Base-by-base conservation (phyloP, 2,797 vertebrate genomes). In the Brachyrhaphis roseni region DNA sequence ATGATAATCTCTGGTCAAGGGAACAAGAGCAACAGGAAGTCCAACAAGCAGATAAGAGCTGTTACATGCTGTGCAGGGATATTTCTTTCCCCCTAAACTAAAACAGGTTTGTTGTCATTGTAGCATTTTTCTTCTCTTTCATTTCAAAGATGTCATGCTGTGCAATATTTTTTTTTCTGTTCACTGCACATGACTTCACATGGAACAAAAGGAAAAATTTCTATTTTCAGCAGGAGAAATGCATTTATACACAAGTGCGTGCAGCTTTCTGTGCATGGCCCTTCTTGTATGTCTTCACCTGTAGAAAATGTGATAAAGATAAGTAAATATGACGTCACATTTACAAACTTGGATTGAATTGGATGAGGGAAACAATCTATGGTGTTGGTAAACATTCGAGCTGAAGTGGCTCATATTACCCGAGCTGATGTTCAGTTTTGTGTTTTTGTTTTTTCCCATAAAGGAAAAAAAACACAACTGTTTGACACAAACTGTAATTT, bases 11-110 rank as follows among this genome's bases (percentile, higher is more conserved):
- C 43, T 51, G 72, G 72, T 18, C 34, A 64, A n/a, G 34, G 18
- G n/a, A 43, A 75, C 46, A 76, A 64, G 36, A 74, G 41, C 39
- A 82, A 72, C 46, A 76, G 36, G 74, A 72, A 64, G 77, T 72
- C 28, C 16, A 72, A 45, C 20, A 0, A 73, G 59, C 28, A 66
- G 46, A 75, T 28, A 31, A 55, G 2, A 75, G 49, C 39, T 26
- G 66, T 57, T 41, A 57, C 75, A 49, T 41, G 26, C 74, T 49
- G 53, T 49, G 34, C 8, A 46, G 53, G 16, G 13, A 39, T 20
- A 31, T 31, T 76, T 59, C 28, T 7, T 66, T 36, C 49, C 15
- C 11, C 45, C 23, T 34, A 46, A 76, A 46, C 11, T 31, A 76
- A 55, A 55, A 28, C 26, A 41, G 16, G 7, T 75, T 43, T 59